Conservation (phyloP, 2,797 vertebrate species). For the Falco naumanni region DNA sequence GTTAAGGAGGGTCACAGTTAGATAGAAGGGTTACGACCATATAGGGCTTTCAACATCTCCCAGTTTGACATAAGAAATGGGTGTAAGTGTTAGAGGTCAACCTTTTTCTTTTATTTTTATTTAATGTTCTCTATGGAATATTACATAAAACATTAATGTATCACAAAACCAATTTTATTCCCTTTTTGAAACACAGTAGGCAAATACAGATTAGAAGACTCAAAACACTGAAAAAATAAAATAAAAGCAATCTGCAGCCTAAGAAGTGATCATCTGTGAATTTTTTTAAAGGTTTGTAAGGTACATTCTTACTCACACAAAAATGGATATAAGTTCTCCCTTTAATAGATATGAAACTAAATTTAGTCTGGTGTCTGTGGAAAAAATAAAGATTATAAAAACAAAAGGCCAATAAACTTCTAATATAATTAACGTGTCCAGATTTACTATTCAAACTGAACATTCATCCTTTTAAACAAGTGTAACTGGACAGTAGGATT, state of each 20-base stretch:
- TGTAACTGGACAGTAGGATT: neutral
- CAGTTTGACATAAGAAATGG: conserved; percentile 72
- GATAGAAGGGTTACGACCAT: conserved; percentile 74
- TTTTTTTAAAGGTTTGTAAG: neutral
- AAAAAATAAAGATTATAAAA: neutral
- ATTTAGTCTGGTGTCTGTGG: neutral
- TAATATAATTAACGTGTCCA: neutral
- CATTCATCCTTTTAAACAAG: neutral
- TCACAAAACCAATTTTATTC: conserved; percentile 64
- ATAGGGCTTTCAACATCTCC: conserved; percentile 74
- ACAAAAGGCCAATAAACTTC: neutral
- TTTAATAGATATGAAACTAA: neutral
- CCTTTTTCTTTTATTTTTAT: conserved; percentile 72
- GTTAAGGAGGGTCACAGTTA: conserved; percentile 79
- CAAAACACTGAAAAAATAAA: conserved; percentile 37
- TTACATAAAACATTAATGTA: conserved; percentile 67
- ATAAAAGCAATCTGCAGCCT: neutral
- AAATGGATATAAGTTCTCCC: neutral
- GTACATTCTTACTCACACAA: neutral
- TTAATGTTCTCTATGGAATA: conserved; percentile 71
- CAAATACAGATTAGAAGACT: conserved; percentile 45
- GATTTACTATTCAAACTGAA: neutral
- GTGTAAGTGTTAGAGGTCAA: conserved; percentile 64
- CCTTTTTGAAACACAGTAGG: conserved; percentile 41
- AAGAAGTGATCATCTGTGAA: neutral